Base-by-base conservation (phyloP, 2,888 invertebrate species). In the Eupithecia abbreviata region DNA sequence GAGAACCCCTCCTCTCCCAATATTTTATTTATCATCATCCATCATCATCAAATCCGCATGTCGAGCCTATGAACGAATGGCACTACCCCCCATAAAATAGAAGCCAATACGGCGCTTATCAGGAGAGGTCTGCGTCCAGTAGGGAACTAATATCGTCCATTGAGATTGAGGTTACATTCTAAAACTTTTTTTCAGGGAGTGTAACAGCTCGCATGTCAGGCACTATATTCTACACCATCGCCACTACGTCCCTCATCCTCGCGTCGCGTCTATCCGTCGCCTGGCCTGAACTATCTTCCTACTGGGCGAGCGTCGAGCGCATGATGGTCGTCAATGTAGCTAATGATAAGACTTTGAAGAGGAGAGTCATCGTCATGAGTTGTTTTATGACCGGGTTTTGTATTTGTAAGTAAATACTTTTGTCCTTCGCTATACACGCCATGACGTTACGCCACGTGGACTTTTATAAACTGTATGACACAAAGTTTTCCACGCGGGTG, bases 201-300 rank as follows among this genome's bases (percentile, higher is more conserved):
- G 71, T 86, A 0, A 82, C 84, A 13, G 85, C 84, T 3, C 80
- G 86, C 13, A 72, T 86, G 7, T 85, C 89, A 0, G 90, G 90
- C 10, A 86, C 88, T 0, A 84, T 88, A 49, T 88, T 89, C 75
- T 90, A 90, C 71, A 84, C 85, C 2, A 85, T 86, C 70, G 83
- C 85, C 3, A 75, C 87, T 15, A 72, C 86, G 7, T 85, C 86
- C 0, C 75, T 86, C 9, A 62, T 86, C 30, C 79, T 88, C 43
- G 84, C 85, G 18, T 86, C 87, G 79, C 81, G 82, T 47, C 72
- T 88, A 10, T 83, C 86, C 9, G 71, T 74, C 2, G 71, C 77
- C n/a, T 87, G 86, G 86, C 72, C 18, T 13, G 77, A 72, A 4
- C 71, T 84, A 18, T 69, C 83, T 0, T 78, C 81, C 18, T 82